Percentiles rank a stretch among this genome's conserved stretches.
These are phyloP conservation scores for Euzetes globulus DNA, from an alignment of 2,888 invertebrate species.

Conservation along the genomic window DNA sequence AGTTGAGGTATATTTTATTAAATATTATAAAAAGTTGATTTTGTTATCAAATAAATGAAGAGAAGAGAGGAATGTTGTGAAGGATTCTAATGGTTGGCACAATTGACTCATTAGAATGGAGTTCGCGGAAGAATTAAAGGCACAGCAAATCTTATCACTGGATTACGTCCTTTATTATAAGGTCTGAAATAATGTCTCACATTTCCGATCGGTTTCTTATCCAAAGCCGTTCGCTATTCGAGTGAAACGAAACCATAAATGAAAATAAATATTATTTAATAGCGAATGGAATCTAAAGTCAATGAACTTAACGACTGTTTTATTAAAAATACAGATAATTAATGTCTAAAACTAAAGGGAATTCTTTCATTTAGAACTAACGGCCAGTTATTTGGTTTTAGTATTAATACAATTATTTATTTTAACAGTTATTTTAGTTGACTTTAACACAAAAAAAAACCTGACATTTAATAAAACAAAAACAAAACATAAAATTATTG, in stretches of 20 bases:
- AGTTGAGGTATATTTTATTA: background rate
- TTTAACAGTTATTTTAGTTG: no score
- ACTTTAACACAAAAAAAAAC: background rate
- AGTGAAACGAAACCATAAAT: background rate
- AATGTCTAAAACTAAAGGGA: background rate
- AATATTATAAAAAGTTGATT: background rate
- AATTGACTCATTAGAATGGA: slow-evolving; percentile 8
- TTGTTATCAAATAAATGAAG: background rate
- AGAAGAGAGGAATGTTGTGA: background rate
- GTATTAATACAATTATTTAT: no score
- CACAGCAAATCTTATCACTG: slow-evolving; percentile 29
- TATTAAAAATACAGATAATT: background rate
- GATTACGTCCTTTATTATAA: slow-evolving; percentile 16
- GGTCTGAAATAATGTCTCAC: slow-evolving; percentile 10
- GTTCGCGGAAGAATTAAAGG: slow-evolving; percentile 26
- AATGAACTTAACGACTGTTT: background rate
- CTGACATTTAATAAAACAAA: background rate
- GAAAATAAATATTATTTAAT: background rate
- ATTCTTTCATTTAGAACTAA: no score
- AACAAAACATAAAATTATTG: background rate
- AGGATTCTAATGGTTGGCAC: slow-evolving; percentile 11
- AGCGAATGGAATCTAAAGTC: background rate
- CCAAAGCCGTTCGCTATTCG: slow-evolving; percentile 20
- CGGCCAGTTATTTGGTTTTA: no score
- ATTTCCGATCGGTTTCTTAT: slow-evolving; percentile 29